phyloP scores from a whole-genome alignment of 30 jellyfish, hydroid and myxozoan genomes.

The Hydra vulgaris region DNA sequence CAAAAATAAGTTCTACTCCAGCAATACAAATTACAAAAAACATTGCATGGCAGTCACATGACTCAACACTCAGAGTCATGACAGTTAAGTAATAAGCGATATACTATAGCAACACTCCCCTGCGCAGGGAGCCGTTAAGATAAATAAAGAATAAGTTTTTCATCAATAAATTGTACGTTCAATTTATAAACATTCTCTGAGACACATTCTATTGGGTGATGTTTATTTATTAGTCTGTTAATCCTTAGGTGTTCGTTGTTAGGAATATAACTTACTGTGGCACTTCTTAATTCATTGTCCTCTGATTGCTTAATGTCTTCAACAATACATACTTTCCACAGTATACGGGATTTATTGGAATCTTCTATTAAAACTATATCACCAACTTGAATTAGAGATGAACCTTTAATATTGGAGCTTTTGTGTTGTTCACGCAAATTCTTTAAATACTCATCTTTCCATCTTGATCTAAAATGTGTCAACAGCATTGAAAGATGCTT shows the following conservation, averaged over 20 bases:
- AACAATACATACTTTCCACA: neutral
- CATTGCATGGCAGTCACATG: too few relatives aligned
- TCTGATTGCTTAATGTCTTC: neutral
- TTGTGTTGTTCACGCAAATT: neutral
- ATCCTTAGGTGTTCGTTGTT: neutral
- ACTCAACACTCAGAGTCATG: too few relatives aligned
- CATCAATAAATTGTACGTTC: neutral
- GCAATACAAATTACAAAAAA: too few relatives aligned
- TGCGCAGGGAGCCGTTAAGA: neutral
- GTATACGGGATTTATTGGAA: neutral
- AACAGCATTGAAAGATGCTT: neutral
- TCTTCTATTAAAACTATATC: neutral
- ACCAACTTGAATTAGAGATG: neutral
- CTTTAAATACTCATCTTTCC: constrained; percentile 1
- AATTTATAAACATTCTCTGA: neutral
- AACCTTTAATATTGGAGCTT: neutral
- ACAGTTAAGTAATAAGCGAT: too few relatives aligned
- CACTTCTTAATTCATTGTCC: neutral
- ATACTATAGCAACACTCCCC: neutral
- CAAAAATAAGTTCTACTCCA: too few relatives aligned
- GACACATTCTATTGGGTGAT: neutral
- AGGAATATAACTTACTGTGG: neutral
- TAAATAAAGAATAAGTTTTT: too few relatives aligned
- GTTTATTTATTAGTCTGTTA: neutral
- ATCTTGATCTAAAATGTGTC: neutral